Base-by-base conservation (phyloP, 2,888 invertebrate genomes). In the Metopia argyrocephala region DNA sequence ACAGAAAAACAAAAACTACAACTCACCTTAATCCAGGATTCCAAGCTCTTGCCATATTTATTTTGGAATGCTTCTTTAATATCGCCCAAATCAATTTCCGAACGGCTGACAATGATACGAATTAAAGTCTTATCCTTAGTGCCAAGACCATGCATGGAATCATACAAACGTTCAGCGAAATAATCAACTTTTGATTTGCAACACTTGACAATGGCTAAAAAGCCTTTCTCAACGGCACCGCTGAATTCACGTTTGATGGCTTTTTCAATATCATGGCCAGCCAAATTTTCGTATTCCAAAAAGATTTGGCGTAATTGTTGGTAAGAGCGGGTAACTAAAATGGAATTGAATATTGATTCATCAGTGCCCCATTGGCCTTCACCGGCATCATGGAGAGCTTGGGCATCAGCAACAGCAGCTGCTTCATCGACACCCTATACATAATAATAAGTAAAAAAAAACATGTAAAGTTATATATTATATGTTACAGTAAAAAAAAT, bases 91-190 rank as follows among this genome's bases (percentile, higher is more conserved):
- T 98, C 98, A 86, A 97, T 96, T 92, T 97, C 96, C 74, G 96
- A 95, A 89, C 97, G 94, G 85, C 97, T 96, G 71, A 97, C 97
- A 84, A 97, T 91, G 86, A 98, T 96, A 89, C 98, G 95, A 88
- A 98, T 97, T 85, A 98, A 92, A 79, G 97, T 96, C 89, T 95
- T 95, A 90, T 98, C 97, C 88, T 96, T 96, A 83, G 98, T 98
- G 31, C 93, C 91, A 86, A 96, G 86, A 57, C 98, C 98, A 90
- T 95, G 95, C 97, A 98, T 97, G 84, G 96, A 94, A 83, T 96
- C 94, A 90, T 97, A 94, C 52, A 98, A 92, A 85, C 97, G 94
- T 90, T 97, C 96, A 48, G 98, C 97, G 90, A 97, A 98, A 92
- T 95, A 98, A 61, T 95, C 95, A 62, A 96, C 95, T 91, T 96